phyloP scores from a whole-genome alignment of 1,140 invertebrate genomes.

The Panulirus ornatus region DNA sequence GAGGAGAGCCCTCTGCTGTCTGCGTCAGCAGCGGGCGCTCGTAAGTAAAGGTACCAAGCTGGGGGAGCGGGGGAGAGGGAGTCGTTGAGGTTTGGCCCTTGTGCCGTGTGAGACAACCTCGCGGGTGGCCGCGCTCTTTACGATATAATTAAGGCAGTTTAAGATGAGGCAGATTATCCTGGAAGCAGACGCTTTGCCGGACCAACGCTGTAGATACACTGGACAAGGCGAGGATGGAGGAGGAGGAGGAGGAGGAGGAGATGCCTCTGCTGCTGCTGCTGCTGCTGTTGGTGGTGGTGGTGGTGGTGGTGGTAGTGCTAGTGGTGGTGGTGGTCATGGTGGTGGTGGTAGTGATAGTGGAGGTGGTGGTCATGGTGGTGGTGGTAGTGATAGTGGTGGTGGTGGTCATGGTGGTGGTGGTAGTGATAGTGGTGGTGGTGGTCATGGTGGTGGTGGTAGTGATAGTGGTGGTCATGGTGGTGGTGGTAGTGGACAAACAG shows the following conservation, averaged over 20 bases:
- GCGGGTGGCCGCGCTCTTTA: neutral
- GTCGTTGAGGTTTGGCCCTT: neutral
- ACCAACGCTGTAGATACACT: neutral
- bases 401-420: too few species aligned
- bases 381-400: too few species aligned
- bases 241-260: too few species aligned
- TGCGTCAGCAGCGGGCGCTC: conserved; percentile 9
- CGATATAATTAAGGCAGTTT: neutral
- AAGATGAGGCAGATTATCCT: neutral
- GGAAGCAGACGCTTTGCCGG: neutral
- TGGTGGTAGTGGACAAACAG: too few species aligned
- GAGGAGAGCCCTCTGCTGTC: conserved; percentile 20
- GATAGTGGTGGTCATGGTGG: too few species aligned
- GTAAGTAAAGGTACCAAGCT: neutral
- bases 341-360: too few species aligned
- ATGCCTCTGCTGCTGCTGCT: neutral
- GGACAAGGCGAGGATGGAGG: neutral
- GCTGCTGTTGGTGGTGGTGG: too few species aligned
- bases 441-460: too few species aligned
- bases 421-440: too few species aligned
- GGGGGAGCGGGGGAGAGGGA: neutral
- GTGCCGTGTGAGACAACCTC: neutral
- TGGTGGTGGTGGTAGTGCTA: neutral
- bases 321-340: neutral
- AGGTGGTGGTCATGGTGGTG: neutral